phyloP scores from a whole-genome alignment of 2,797 vertebrate genomes.

The Huso huso region DNA sequence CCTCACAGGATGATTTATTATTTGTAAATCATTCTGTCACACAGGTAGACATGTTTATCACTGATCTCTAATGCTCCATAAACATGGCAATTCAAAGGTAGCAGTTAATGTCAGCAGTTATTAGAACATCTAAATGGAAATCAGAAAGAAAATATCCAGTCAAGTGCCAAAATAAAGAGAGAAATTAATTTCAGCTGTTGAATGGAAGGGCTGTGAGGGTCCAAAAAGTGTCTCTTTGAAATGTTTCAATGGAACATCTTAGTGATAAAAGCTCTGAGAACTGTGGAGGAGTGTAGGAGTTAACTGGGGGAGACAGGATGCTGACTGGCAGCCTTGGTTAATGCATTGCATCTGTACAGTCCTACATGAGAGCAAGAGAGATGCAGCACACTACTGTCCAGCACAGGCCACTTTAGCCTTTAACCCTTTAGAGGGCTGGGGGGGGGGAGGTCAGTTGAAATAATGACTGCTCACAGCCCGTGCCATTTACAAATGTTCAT shows the following conservation, averaged over 20 bases:
- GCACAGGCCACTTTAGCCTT: too few species aligned
- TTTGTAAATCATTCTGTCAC: too few species aligned
- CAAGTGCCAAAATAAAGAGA: constrained; percentile 22
- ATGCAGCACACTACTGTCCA: too few species aligned
- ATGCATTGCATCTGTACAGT: constrained; percentile 40
- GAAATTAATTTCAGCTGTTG: constrained; percentile 61
- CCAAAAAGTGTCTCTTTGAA: constrained; percentile 32
- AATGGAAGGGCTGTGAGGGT: constrained; percentile 54
- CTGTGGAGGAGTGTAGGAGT: constrained; percentile 47
- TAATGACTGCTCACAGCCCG: too few species aligned
- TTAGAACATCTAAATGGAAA: constrained; percentile 24
- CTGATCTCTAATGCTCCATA: too few species aligned
- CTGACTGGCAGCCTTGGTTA: constrained; percentile 42
- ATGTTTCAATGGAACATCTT: constrained; percentile 48
- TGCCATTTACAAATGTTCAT: too few species aligned
- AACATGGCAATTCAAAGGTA: too few species aligned
- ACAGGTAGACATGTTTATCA: too few species aligned
- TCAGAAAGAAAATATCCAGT: constrained; percentile 13
- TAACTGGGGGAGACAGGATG: constrained; percentile 49
- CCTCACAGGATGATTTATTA: too few species aligned
- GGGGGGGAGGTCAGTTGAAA: too few species aligned
- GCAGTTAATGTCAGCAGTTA: background rate
- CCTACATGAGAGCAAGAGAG: too few species aligned
- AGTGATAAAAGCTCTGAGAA: constrained; percentile 57
- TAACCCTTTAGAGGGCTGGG: too few species aligned